A percentile compares a stretch with the other conserved stretches of the same genome.
Conservation (phyloP, 2,888 invertebrate species). For the Priocnemis perturbator region DNA sequence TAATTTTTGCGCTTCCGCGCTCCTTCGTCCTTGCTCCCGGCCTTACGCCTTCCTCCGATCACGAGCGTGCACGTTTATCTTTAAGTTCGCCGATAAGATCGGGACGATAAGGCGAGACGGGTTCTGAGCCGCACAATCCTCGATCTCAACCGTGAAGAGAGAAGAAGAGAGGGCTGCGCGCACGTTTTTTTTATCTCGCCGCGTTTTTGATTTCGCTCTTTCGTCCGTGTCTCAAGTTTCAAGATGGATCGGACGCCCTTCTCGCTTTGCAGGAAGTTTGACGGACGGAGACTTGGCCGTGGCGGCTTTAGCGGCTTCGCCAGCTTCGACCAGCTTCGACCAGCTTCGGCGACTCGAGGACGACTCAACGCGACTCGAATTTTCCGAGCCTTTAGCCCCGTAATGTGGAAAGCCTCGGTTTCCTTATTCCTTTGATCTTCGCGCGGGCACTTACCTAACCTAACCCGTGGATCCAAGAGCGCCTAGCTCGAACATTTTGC, state of each 20-base stretch:
- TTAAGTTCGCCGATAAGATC: too few species aligned
- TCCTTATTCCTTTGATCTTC: slow-evolving; percentile 61
- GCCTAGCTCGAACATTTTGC: slow-evolving; percentile 44
- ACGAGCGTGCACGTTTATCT: too few species aligned
- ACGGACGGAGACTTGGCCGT: not conserved
- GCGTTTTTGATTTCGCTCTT: too few species aligned
- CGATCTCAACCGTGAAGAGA: too few species aligned
- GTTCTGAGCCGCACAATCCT: too few species aligned
- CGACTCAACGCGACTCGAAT: slow-evolving; percentile 37
- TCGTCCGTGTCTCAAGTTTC: too few species aligned
- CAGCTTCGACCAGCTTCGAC: slow-evolving; percentile 4
- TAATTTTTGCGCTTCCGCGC: not conserved
- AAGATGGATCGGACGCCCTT: slow-evolving; percentile 3
- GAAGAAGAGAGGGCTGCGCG: too few species aligned
- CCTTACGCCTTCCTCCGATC: not conserved
- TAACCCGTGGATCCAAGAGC: slow-evolving; percentile 31
- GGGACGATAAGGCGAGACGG: too few species aligned
- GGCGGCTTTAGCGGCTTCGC: too few species aligned
- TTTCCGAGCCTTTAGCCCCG: slow-evolving; percentile 51
- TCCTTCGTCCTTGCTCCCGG: not conserved
- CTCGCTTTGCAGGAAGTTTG: slow-evolving; percentile 8
- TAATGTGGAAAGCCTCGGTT: slow-evolving; percentile 39
- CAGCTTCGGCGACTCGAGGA: slow-evolving; percentile 21
- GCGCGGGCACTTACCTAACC: slow-evolving; percentile 53
- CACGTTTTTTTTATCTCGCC: too few species aligned